These are phyloP conservation scores for Heterochromis multidens DNA, from an alignment of 2,113 vertebrate species.

Conservation along the genomic window DNA sequence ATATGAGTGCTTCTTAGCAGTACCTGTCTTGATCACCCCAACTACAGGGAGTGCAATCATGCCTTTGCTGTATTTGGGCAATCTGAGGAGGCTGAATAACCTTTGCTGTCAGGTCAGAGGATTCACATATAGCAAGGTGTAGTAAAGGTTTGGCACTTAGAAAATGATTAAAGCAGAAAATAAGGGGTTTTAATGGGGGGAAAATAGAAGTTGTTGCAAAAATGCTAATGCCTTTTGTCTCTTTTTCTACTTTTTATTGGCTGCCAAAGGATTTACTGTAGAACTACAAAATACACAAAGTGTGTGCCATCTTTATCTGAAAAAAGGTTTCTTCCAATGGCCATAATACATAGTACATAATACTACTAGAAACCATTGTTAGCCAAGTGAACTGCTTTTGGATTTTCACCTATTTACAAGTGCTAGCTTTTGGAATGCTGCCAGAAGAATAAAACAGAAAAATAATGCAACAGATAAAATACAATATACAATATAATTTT, in stretches of 20 bases:
- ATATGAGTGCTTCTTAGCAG: conserved; percentile 7
- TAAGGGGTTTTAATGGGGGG: neutral
- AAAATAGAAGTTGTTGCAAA: neutral
- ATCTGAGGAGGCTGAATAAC: conserved; percentile 11
- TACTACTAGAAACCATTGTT: too few relatives aligned
- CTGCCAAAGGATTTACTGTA: too few relatives aligned
- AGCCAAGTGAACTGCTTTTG: too few relatives aligned
- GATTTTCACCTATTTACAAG: too few relatives aligned
- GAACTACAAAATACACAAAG: too few relatives aligned
- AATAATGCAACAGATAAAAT: neutral
- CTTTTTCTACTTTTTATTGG: too few relatives aligned
- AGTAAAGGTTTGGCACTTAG: accelerated
- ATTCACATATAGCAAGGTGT: neutral
- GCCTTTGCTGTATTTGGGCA: conserved; percentile 46
- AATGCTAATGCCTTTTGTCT: neutral
- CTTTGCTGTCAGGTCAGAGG: neutral
- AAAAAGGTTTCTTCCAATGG: too few relatives aligned
- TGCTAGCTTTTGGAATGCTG: too few relatives aligned
- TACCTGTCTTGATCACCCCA: conserved; percentile 2
- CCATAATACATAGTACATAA: too few relatives aligned
- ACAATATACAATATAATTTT: neutral
- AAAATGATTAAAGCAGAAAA: neutral
- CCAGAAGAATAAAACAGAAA: neutral
- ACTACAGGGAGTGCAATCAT: conserved; percentile 26
- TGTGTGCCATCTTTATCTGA: too few relatives aligned